Percentiles rank a stretch among this genome's conserved stretches.
These are phyloP conservation scores for Nasonia longicornis DNA, from an alignment of 1,140 invertebrate species.

Conservation along the genomic window DNA sequence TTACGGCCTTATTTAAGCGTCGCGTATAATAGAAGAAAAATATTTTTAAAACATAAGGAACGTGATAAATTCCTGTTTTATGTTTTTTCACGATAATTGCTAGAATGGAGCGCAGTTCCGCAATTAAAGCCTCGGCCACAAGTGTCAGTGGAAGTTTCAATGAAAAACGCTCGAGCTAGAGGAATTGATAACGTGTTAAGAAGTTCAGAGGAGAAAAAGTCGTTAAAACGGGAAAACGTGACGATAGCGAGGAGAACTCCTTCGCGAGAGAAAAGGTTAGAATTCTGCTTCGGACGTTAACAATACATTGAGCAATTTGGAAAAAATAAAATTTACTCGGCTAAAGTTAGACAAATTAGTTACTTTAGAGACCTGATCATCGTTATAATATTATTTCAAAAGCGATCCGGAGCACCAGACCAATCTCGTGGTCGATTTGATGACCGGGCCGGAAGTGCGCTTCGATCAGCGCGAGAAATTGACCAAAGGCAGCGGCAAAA, in stretches of 20 bases:
- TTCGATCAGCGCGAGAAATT: background rate
- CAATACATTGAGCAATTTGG: no score
- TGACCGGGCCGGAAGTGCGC: background rate
- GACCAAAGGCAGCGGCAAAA: background rate
- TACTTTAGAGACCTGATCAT: no score
- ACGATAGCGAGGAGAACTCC: background rate
- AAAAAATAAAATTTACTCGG: no score
- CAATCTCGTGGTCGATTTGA: background rate
- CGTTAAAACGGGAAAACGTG: background rate
- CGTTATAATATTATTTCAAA: background rate
- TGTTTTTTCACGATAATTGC: background rate
- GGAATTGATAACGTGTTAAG: background rate
- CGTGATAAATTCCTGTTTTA: background rate
- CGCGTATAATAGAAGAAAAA: no score
- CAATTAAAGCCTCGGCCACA: background rate
- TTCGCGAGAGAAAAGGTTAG: conserved; percentile 21
- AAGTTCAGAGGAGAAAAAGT: background rate
- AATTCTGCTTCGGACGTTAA: background rate
- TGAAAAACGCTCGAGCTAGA: background rate
- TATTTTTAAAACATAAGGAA: no score
- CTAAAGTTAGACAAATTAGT: no score
- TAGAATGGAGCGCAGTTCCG: conserved; percentile 20
- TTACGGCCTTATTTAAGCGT: no score
- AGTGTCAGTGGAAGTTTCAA: conserved; percentile 1
- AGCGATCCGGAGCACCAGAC: background rate